These are phyloP conservation scores for Neogobius melanostomus DNA, from an alignment of 2,113 vertebrate genomes.

Conservation along the genomic window DNA sequence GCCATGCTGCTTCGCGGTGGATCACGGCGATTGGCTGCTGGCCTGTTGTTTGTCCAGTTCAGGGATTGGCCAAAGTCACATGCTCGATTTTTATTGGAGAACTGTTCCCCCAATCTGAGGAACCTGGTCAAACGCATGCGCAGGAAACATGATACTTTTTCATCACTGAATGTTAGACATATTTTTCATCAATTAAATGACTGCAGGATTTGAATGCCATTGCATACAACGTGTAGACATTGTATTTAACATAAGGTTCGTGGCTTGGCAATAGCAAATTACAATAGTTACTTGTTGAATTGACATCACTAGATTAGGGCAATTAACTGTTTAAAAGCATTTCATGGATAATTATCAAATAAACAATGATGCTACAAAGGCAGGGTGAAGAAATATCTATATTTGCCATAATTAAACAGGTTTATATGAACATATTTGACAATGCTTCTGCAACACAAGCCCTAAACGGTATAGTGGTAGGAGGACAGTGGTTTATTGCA, in stretches of 20 bases:
- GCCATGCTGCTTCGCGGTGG: constrained; percentile 68
- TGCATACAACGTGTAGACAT: background rate
- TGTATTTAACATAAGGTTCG: background rate
- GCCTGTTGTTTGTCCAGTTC: constrained; percentile 47
- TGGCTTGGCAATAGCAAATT: background rate
- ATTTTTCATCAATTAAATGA: background rate
- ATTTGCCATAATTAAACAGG: background rate
- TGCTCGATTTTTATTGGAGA: constrained; percentile 35
- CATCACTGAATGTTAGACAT: background rate
- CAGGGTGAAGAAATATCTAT: background rate
- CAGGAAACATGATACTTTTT: constrained; percentile 5
- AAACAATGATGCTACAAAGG: background rate
- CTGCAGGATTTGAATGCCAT: background rate
- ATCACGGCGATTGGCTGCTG: constrained; percentile 54
- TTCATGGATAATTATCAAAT: background rate
- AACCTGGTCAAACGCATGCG: constrained; percentile 12
- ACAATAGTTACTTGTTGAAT: background rate
- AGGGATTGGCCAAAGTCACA: constrained; percentile 57
- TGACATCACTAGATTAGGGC: background rate
- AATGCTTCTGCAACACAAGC: constrained; percentile 17
- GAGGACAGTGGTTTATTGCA: constrained; percentile 12
- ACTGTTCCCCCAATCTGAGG: background rate
- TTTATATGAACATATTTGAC: constrained; percentile 53
- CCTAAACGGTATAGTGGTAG: background rate
- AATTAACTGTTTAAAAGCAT: background rate